These are phyloP conservation scores for Esox niger DNA, from an alignment of 2,113 vertebrate species.

Conservation along the genomic window DNA sequence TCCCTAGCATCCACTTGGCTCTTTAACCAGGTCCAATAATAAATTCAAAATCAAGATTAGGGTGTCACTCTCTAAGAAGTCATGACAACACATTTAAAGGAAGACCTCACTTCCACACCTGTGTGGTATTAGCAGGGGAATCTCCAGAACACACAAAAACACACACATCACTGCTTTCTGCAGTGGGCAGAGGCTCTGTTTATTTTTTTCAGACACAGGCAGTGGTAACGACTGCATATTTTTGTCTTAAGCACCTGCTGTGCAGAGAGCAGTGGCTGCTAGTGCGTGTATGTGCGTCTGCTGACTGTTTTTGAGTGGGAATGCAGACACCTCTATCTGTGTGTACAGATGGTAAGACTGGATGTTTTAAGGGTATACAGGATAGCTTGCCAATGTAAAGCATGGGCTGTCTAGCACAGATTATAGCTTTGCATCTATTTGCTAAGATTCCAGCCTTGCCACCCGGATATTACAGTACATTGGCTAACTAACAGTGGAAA, in stretches of 20 bases:
- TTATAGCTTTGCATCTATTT: conserved; percentile 12
- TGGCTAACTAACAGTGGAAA: too few species aligned
- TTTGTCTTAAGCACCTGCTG: conserved; percentile 63
- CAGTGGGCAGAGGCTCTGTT: conserved; percentile 17
- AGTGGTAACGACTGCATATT: conserved; percentile 54
- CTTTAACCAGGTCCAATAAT: too few species aligned
- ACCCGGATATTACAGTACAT: background rate
- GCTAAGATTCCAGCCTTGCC: background rate
- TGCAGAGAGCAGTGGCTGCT: conserved; percentile 1
- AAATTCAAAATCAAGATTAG: too few species aligned
- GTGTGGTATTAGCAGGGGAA: conserved; percentile 38
- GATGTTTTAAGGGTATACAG: conserved; percentile 58
- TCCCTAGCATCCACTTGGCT: too few species aligned
- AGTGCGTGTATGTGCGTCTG: background rate
- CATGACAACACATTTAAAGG: conserved; percentile 22
- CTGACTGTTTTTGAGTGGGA: too few species aligned
- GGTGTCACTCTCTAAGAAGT: too few species aligned
- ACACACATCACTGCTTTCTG: too few species aligned
- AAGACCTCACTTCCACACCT: conserved; percentile 33
- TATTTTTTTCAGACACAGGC: background rate
- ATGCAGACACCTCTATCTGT: background rate
- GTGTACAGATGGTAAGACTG: background rate
- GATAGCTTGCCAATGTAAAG: too few species aligned
- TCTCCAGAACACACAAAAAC: conserved; percentile 22
- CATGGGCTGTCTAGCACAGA: conserved; percentile 8